These are phyloP conservation scores for Strix uralensis DNA, from an alignment of 2,113 vertebrate genomes.

Conservation along the genomic window DNA sequence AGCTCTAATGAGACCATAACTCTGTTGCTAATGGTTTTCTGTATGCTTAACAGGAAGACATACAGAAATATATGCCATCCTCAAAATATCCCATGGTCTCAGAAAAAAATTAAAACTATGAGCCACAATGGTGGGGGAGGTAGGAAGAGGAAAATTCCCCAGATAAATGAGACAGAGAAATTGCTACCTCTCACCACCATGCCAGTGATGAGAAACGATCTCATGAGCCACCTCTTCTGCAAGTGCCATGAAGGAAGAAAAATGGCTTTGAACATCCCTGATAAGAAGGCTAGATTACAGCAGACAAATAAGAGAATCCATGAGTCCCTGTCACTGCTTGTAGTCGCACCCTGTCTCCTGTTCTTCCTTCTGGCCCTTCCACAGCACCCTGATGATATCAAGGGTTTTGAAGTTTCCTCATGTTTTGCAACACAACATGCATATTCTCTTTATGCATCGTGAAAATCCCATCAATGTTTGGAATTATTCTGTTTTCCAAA, in stretches of 20 bases:
- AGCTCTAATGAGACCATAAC: background rate
- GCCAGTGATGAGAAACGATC: background rate
- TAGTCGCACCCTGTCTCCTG: background rate
- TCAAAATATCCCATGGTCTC: background rate
- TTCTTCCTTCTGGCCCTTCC: background rate
- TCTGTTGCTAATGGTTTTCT: background rate
- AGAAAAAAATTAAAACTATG: background rate
- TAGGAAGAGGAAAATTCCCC: background rate
- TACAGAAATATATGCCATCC: background rate
- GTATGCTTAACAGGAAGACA: background rate
- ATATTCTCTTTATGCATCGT: background rate
- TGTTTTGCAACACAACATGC: background rate
- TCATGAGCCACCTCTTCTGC: background rate
- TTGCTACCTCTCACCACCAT: background rate
- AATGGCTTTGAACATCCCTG: background rate
- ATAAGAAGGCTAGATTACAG: background rate
- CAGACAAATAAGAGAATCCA: background rate
- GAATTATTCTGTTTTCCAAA: background rate
- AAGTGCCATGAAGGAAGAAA: background rate
- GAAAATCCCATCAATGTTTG: background rate
- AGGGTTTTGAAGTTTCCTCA: background rate
- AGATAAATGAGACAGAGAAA: background rate
- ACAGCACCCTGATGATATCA: background rate
- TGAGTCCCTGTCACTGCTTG: background rate
- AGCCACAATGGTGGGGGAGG: rapidly evolving